Evolutionary conservation across 1,140 invertebrate species (phyloP), one percentile per base, ranked within the genome.

Genomic region (Aphelenchoides avenae): DNA sequence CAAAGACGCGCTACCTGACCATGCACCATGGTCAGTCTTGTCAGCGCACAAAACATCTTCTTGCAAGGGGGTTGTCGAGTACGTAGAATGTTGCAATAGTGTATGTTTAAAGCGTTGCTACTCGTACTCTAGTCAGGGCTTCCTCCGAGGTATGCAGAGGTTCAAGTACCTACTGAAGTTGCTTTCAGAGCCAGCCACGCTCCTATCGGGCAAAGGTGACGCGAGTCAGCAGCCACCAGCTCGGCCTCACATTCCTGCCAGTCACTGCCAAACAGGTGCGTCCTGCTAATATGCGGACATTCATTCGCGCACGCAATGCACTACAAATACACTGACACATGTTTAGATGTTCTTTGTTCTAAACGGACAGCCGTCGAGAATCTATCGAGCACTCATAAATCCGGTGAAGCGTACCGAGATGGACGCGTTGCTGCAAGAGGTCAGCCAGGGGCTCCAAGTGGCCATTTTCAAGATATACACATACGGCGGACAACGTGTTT

Each of bases 381-480:
- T 68, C 15, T 59, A 72, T 37, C 44, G 65, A 22, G 44, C 52
- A 15, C 37, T 71, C n/a, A 24, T 68, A 11, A 68, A 72, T 29
- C 65, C 65, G 15, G 33, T 36, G 7, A 30, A 22, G 5, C 36
- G 61, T 15, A 24, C 31, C 13, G 52, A 61, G 15, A 44, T 68
- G 15, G 68, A 68, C 33, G 26, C 24, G 9, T 22, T 68, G 27
- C 36, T 68, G 18, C 66, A 70, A 26, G 65, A 68, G 42, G 48
- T 71, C 20, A 52, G 44, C 30, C 52, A 58, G 22, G 68, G 68
- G 7, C 61, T 68, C 3, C 41, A 52, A 6, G 43, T 63, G 18
- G 67, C 65, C 13, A 71, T 68, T 40, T 65, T 61, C 43, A 39
- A 47, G 22, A 4, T 68, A 1, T 71, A 66, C 44, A 51, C 68